Conservation (phyloP, 2,113 vertebrate species). For the Thryonomys swinderianus region DNA sequence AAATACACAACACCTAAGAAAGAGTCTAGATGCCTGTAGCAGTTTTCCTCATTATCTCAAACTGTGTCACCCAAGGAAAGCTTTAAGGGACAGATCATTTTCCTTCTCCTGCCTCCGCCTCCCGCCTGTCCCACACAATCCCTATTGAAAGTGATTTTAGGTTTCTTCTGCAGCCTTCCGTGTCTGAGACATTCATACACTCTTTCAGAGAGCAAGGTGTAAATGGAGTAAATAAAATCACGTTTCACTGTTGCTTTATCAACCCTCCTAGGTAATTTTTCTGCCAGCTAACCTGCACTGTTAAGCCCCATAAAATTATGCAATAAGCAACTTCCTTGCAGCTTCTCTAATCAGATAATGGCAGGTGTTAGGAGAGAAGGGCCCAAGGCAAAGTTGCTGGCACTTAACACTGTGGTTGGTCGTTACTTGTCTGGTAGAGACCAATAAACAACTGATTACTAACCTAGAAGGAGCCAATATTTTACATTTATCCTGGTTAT, state of each 20-base stretch:
- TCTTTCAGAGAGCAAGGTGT: constrained; percentile 69
- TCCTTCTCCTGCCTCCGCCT: constrained; percentile 4
- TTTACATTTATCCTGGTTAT: constrained; percentile 9
- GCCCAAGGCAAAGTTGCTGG: constrained; percentile 70
- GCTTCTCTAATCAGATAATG: constrained; percentile 77
- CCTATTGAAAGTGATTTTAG: constrained; percentile 38
- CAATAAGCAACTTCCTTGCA: constrained; percentile 66
- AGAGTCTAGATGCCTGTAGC: constrained; percentile 66
- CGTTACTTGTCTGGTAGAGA: constrained; percentile 76
- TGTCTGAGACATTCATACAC: background rate
- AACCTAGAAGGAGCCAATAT: constrained; percentile 57
- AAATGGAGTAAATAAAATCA: constrained; percentile 77
- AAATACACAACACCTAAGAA: constrained; percentile 76
- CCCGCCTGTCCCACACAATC: background rate
- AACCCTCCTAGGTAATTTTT: constrained; percentile 79
- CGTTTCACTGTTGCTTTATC: constrained; percentile 76
- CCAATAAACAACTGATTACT: constrained; percentile 79
- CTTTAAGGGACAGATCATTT: constrained; percentile 52
- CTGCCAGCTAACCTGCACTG: constrained; percentile 58
- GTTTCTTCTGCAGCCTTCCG: constrained; percentile 56
- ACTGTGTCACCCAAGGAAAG: constrained; percentile 61
- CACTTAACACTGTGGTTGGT: constrained; percentile 74
- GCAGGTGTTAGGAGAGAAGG: constrained; percentile 38
- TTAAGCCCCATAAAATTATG: constrained; percentile 78
- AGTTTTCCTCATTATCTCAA: constrained; percentile 78